Evolutionary conservation across 2,113 vertebrate genomes (phyloP), one percentile per base, ranked within the genome.

Genomic region (Psephotus haematonotus): DNA sequence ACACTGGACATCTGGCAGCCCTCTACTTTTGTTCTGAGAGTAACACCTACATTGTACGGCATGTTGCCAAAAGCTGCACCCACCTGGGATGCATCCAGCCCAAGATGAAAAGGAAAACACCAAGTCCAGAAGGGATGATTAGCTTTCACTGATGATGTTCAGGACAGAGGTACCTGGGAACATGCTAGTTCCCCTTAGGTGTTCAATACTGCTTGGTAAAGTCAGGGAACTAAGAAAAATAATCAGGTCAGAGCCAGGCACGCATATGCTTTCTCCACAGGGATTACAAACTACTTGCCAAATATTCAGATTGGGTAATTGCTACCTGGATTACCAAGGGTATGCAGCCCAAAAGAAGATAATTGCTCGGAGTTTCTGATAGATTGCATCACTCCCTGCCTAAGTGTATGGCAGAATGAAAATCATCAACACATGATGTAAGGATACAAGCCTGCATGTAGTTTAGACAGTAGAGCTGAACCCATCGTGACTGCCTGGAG

Each of bases 221-320:
- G 70, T 60, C 74, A 68, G 53, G 74, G 82, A 93, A 60, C 47
- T 44, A 43, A 89, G 82, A 94, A 97, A 97, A 93, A 82, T 78
- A 93, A 96, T 95, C 86, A 65, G 93, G 82, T 95, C 93, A 96
- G 82, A 96, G 92, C 62, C 50, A 94, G 86, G 84, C 43, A 91
- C 88, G 87, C 94, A 96, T 95, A 46, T 90, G 93, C 90, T 93
- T 49, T 96, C 97, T 97, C 97, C 82, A 72, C 28, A 31, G 97
- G 93, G 75, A 93, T 95, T 87, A 72, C 46, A 39, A 94, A 90
- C 82, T 93, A 92, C 91, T 90, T 80, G 35, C 95, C 97, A 97
- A 96, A 96, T 95, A 97, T 81, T 97, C 96, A 83, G 88, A 96
- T 93, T 94, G 95, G 94, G 88, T 97, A 97, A 97, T 97, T 97